Evolutionary conservation across 2,888 invertebrate species (phyloP).

Genomic region (Ecliptopera silaceata): DNA sequence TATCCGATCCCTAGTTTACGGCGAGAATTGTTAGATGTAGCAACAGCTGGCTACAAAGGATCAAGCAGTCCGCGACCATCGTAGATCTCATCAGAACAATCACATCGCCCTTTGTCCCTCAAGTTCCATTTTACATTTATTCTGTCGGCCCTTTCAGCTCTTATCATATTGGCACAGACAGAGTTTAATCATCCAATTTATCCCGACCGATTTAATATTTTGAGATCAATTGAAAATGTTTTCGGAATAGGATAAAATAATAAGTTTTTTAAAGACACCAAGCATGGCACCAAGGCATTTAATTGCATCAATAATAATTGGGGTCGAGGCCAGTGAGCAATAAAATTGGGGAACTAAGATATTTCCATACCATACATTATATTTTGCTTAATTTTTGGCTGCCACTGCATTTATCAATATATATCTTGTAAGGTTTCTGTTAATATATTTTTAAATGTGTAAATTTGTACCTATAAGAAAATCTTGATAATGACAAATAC

Average conservation of each 20-base stretch:
- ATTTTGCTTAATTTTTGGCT: too few relatives aligned
- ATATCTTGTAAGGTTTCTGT: too few relatives aligned
- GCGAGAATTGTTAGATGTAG: constrained; percentile 22
- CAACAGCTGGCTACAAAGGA: constrained; percentile 46
- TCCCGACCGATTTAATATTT: constrained; percentile 58
- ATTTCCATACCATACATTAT: too few relatives aligned
- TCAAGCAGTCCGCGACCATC: constrained; percentile 54
- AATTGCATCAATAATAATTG: too few relatives aligned
- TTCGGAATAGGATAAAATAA: constrained; percentile 27
- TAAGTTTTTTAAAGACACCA: too few relatives aligned
- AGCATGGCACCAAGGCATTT: too few relatives aligned
- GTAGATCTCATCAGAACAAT: constrained; percentile 62
- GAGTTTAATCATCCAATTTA: constrained; percentile 71
- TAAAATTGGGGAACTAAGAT: too few relatives aligned
- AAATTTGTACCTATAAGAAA: too few relatives aligned
- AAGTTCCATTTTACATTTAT: constrained; percentile 70
- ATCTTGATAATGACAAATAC: neutral
- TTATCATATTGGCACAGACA: constrained; percentile 77
- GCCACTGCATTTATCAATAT: too few relatives aligned
- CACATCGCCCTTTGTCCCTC: constrained; percentile 60
- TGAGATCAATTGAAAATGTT: constrained; percentile 39
- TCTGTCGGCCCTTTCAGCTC: constrained; percentile 60
- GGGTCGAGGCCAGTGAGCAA: too few relatives aligned
- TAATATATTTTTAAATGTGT: too few relatives aligned
- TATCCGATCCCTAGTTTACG: constrained; percentile 21